These are phyloP conservation scores for Bradysia coprophila DNA, from an alignment of 1,140 invertebrate species.

Conservation along the genomic window DNA sequence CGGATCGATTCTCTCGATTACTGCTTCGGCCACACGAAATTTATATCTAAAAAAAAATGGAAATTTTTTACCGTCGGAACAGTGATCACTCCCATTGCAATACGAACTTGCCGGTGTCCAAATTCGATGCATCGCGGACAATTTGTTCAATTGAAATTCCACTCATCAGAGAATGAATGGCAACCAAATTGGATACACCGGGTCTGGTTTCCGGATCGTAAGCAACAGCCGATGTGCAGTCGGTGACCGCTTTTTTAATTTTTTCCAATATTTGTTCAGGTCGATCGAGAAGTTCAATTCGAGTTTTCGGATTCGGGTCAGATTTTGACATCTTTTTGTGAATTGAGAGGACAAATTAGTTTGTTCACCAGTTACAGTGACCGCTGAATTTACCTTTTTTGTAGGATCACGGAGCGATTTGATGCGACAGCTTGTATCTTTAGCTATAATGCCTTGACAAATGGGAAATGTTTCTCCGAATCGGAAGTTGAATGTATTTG, in stretches of 20 bases:
- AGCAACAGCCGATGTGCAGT: slow-evolving; percentile 67
- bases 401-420: slow-evolving; percentile 64
- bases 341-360: too few species aligned
- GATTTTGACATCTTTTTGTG: slow-evolving; percentile 99
- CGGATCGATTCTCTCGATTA: slow-evolving; percentile 52
- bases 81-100: too few species aligned
- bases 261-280: slow-evolving; percentile 62
- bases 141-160: slow-evolving; percentile 50
- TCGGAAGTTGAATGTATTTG: slow-evolving; percentile 58
- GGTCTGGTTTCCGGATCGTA: slow-evolving; percentile 61
- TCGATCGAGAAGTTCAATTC: slow-evolving; percentile 65
- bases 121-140: slow-evolving; percentile 37
- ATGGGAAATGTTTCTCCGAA: slow-evolving; percentile 60
- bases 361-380: too few species aligned
- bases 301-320: slow-evolving; percentile 50
- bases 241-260: slow-evolving; percentile 82
- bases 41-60: slow-evolving; percentile 43
- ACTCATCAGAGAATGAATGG: slow-evolving; percentile 60
- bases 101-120: slow-evolving; percentile 54
- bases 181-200: slow-evolving; percentile 76
- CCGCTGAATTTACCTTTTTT: too few species aligned
- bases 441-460: slow-evolving; percentile 42
- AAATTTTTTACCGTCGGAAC: too few species aligned
- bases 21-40: slow-evolving; percentile 48
- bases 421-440: slow-evolving; percentile 38